Base-by-base conservation (phyloP, 1,140 invertebrate species). In the Cyphomyrmex costatus region DNA sequence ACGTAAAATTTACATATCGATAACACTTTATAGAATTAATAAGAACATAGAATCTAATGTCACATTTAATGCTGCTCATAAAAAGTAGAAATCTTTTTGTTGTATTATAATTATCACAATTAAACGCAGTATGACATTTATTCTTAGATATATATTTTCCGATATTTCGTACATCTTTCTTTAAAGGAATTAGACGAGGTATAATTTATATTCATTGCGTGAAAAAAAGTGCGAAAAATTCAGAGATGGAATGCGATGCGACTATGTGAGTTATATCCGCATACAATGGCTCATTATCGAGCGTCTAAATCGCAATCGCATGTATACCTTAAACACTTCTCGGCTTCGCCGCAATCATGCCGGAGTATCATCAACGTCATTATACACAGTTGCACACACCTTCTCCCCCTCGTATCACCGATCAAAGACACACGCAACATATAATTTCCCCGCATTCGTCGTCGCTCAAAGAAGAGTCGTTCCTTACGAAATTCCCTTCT, bases 221-320 rank as follows among this genome's bases (percentile, higher is more conserved):
- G 12, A 58, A 60, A 53, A 33, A 74, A 82, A 83, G 68, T 74
- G 68, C 42, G 68, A 83, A 82, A 83, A 83, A 56, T 83, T 83
- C 68, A 83, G 53, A 83, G 21, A 83, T 21, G 24, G 36, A 83
- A 74, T 58, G 49, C 36, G 68, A 60, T 74, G 68, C 42, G 73
- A 83, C 66, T 83, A 33, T 82, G 56, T 24, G 79, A 83, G n/a
- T 73, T 74, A 83, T 42, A 73, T 83, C 53, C 79, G 79, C 68
- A 83, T 73, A 83, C 79, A 83, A 83, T 83, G 68, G 79, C 79
- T 83, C 53, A 73, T 83, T 83, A 83, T 83, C 79, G 53, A 58
- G 36, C 56, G 36, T 33, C 53, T 71, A 73, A 83, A 83, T 83
- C 79, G 68, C 79, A 60, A 83, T 83, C 53, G 68, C 79, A 83